Evolutionary conservation across 2,888 invertebrate species (phyloP), one percentile per base, ranked within the genome.

Genomic region (Troides aeacus): DNA sequence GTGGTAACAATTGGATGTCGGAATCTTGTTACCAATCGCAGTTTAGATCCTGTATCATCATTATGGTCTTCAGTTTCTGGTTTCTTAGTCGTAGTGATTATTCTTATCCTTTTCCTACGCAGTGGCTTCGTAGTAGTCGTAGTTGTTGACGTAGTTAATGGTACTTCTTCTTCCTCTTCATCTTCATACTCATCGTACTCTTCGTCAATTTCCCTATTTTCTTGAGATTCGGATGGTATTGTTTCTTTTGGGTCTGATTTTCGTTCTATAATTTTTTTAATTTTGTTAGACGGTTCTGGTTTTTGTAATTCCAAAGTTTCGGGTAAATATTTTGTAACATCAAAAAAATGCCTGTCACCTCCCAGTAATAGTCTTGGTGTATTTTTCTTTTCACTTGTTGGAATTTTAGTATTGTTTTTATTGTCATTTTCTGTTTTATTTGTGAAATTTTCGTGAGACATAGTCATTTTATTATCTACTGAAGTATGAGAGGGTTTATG

Each of bases 401-500:
- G 70, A 50, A 72, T 67, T 71, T 58, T 64, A 56, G 74, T 76
- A 60, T 73, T 74, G 50, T 76, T 79, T 15, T 17, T 39, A 18
- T 58, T 60, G 2, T 62, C n/a, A 57, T 24, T 12, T 21, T 76
- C 69, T 80, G 82, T 18, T 75, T 66, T 59, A 63, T 56, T 66
- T 75, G 84, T 82, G 70, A 88, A 90, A 66, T 87, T 89, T 72
- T 84, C 81, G 42, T 81, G 23, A 24, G 90, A 82, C 76, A 90
- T 84, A 0, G 86, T 74, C 74, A 80, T 86, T 74, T 81, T 87
- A 69, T 87, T 85, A 79, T 84, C 81, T 12, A 88, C 84, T 15
- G 90, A 87, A 39, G 84, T 83, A 67, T 91, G 88, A 69, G 81
- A 77, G 24, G 78, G 17, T 75, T 90, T 92, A 69, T 92, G 91